A percentile compares a stretch with the other conserved stretches of the same genome.
Evolutionary conservation across 2,113 vertebrate species (phyloP).

Genomic region (Ammodramus savannarum): DNA sequence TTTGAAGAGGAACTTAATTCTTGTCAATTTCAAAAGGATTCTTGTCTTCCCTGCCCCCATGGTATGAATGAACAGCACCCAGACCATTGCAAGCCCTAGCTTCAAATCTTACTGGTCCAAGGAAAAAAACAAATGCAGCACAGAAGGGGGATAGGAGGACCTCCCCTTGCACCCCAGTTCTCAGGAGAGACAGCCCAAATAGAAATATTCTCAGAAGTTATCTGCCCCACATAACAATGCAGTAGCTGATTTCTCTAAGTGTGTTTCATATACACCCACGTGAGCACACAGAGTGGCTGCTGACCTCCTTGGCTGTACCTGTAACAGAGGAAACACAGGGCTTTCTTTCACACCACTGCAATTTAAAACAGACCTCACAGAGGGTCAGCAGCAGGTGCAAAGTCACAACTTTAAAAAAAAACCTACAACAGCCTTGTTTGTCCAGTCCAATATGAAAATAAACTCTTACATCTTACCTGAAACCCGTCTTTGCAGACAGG

Average conservation of each 20-base stretch:
- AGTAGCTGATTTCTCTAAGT: background rate
- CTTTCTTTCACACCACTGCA: background rate
- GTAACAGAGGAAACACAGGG: background rate
- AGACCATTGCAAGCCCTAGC: background rate
- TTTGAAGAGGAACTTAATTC: background rate
- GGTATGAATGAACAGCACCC: background rate
- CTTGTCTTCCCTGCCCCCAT: background rate
- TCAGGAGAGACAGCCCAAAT: background rate
- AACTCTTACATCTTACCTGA: background rate
- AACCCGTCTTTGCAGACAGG: background rate
- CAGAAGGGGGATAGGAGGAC: background rate
- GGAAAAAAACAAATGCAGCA: background rate
- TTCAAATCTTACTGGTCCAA: background rate
- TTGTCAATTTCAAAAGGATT: background rate
- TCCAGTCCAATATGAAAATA: background rate
- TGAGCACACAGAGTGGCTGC: background rate
- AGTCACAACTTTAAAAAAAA: background rate
- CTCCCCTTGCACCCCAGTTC: background rate
- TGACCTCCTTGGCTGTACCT: background rate
- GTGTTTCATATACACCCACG: fast-evolving
- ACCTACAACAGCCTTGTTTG: background rate
- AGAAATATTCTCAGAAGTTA: background rate
- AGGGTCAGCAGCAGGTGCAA: background rate
- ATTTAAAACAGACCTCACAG: background rate
- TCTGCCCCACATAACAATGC: background rate